A percentile compares a stretch with the other conserved stretches of the same genome.
Conservation (phyloP, 2,888 invertebrate genomes). For the Branchipolynoe longqiensis region DNA sequence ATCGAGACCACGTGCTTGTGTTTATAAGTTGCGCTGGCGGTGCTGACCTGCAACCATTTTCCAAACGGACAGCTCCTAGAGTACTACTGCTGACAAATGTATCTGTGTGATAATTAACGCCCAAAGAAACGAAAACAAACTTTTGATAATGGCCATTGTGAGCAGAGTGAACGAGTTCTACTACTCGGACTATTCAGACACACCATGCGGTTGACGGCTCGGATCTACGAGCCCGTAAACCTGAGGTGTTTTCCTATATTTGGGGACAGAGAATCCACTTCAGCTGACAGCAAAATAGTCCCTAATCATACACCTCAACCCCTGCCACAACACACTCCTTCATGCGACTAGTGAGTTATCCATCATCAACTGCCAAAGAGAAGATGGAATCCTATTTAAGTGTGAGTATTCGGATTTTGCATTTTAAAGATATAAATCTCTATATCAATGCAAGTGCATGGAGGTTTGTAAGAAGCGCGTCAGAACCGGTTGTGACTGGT, state of each 20-base stretch:
- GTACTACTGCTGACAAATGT: neutral
- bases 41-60: neutral
- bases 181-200: conserved; percentile 58
- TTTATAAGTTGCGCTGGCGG: conserved; percentile 31
- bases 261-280: conserved; percentile 38
- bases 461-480: neutral
- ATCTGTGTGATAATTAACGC: neutral
- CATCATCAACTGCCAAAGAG: neutral
- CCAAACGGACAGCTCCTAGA: neutral
- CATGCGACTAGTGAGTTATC: neutral
- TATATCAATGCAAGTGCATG: too few relatives aligned
- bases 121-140: conserved; percentile 8
- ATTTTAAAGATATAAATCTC: too few relatives aligned
- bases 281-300: neutral
- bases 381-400: conserved; percentile 58
- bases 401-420: conserved; percentile 53
- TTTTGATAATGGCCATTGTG: conserved; percentile 28
- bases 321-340: neutral
- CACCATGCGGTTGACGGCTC: conserved; percentile 48
- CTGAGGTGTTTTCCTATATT: conserved; percentile 3
- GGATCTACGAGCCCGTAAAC: neutral
- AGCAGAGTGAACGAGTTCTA: conserved; percentile 37
- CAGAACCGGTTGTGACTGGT: conserved; percentile 60
- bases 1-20: conserved; percentile 53
- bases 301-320: neutral